phyloP scores from a whole-genome alignment of 2,888 invertebrate species.

The Chouioia cunea region DNA sequence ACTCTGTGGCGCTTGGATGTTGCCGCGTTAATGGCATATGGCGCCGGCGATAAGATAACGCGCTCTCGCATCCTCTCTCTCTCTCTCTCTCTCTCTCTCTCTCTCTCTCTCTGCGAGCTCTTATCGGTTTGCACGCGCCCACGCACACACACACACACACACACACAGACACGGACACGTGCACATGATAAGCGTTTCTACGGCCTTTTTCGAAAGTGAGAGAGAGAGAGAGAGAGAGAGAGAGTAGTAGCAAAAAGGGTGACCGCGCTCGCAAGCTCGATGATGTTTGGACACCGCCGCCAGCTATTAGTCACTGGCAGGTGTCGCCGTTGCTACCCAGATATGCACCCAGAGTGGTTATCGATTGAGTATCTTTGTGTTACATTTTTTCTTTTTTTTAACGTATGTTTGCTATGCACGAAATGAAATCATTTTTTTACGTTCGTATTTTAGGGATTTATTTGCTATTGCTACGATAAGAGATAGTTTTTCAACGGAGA shows the following conservation, averaged over 20 bases:
- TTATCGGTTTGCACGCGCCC: neutral
- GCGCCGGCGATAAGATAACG: slow-evolving; percentile 62
- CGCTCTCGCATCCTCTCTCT: slow-evolving; percentile 23
- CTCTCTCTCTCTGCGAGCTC: slow-evolving; percentile 25
- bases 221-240: slow-evolving; percentile 17
- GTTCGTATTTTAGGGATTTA: neutral
- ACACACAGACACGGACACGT: neutral
- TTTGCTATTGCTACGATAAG: too few species aligned
- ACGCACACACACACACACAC: slow-evolving; percentile 2
- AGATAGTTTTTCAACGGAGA: too few species aligned
- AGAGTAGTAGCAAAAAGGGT: slow-evolving; percentile 40
- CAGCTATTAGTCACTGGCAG: slow-evolving; percentile 41
- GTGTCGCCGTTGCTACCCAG: slow-evolving; percentile 16
- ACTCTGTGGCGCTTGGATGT: slow-evolving; percentile 47
- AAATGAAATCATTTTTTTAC: neutral
- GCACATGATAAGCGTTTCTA: too few species aligned
- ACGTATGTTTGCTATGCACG: too few species aligned
- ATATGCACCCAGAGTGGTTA: neutral
- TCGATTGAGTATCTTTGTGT: too few species aligned
- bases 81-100: neutral
- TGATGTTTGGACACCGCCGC: slow-evolving; percentile 17
- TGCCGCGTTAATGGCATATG: slow-evolving; percentile 60
- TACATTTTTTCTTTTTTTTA: too few species aligned
- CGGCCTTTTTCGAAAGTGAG: neutral
- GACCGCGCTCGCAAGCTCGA: neutral